Base-by-base conservation (phyloP, 1,140 invertebrate species). In the Calephelis nemesis region DNA sequence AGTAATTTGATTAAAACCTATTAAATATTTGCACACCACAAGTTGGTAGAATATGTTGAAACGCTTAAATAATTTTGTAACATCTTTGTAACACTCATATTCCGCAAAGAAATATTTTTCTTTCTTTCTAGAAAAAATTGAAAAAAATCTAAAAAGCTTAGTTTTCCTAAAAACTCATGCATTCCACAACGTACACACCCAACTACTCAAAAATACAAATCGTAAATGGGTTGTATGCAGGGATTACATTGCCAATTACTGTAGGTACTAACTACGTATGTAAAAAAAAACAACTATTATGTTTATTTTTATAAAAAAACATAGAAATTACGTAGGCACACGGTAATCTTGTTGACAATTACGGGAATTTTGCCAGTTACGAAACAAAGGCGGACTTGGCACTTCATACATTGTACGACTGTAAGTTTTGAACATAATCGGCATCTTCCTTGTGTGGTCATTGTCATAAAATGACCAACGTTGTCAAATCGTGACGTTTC, bases 401-500 rank as follows among this genome's bases (percentile, higher is more conserved):
- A 49, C 48, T 49, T 49, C 48, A 49, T 49, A 49, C 48, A 47
- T 47, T 47, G 47, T 47, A 47, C 47, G 47, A 47, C 47, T 47
- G 47, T 70, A 10, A 74, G 70, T 63, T 71, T 72, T 1, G 64
- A 65, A 11, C 65, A 72, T n/a, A 74, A 49, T 66, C 68, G 30
- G n/a, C 73, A 74, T 63, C 65, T 5, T 12, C 65, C 70, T 67
- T 72, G 73, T 9, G 70, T 65, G 47, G 68, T 72, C 68, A 72
- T 72, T 47, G 62, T 74, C 70, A 72, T 72, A 39, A 74, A 74
- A 74, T 74, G 73, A 74, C 73, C 68, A 62, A 72, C 54, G 65
- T 68, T 70, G 65, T 74, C 73, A 70, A 63, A 74, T 66, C 73
- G 68, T 68, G 68, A 72, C 52, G 70, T 12, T 66, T 74, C 68